Conservation (phyloP, 2,797 vertebrate genomes). For the Aphelocoma californica region DNA sequence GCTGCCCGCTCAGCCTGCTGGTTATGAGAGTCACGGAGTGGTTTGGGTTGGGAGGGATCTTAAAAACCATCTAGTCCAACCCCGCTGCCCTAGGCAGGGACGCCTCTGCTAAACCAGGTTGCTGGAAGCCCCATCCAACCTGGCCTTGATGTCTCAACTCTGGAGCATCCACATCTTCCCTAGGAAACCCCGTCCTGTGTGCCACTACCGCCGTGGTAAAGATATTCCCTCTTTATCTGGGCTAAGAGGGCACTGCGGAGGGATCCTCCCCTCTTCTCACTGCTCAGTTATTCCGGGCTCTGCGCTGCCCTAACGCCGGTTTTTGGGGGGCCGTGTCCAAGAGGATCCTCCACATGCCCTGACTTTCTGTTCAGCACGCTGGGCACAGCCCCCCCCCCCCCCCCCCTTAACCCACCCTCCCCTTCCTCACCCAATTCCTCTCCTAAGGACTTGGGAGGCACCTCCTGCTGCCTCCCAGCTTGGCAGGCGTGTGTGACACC, state of each 20-base stretch:
- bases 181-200: not conserved
- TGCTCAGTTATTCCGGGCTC: not conserved
- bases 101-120: not conserved
- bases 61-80: not conserved
- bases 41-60: not conserved
- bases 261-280: not conserved
- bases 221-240: not conserved
- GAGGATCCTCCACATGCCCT: not conserved
- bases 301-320: fast-evolving
- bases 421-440: not conserved
- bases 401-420: not conserved
- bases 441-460: not conserved
- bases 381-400: not conserved
- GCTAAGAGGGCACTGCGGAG: not conserved
- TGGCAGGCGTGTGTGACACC: not conserved
- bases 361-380: not conserved
- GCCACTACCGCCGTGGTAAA: fast-evolving
- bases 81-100: fast-evolving
- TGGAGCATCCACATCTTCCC: not conserved
- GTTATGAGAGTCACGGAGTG: not conserved
- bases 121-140: not conserved
- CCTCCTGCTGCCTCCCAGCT: not conserved
- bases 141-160: not conserved
- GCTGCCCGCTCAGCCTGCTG: not conserved
- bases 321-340: not conserved